These are phyloP conservation scores for Euplagia quadripunctaria DNA, from an alignment of 2,888 invertebrate genomes.

Conservation along the genomic window DNA sequence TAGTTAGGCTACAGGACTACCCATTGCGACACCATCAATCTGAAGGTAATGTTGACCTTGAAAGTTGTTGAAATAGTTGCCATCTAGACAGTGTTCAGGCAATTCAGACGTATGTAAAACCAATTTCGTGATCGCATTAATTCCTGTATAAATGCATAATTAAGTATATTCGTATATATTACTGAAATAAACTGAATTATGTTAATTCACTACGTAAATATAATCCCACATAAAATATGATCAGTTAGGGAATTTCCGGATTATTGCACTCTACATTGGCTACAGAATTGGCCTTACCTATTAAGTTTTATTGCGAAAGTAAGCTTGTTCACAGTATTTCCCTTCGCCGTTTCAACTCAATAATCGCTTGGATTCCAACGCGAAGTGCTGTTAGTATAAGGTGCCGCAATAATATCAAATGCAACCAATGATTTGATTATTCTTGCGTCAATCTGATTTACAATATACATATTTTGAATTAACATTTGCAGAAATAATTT, in stretches of 20 bases:
- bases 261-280: constrained; percentile 23
- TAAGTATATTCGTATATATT: no score
- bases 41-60: no score
- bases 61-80: no score
- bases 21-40: no score
- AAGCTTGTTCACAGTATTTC: constrained; percentile 17
- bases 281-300: constrained; percentile 23
- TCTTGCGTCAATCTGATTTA: background rate
- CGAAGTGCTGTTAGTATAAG: constrained; percentile 12
- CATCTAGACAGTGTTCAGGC: no score
- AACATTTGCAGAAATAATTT: background rate
- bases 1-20: no score
- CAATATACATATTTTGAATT: background rate
- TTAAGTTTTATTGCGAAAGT: constrained; percentile 26
- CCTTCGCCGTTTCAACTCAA: constrained; percentile 22
- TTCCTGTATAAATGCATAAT: no score
- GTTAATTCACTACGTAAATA: background rate
- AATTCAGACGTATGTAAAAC: no score
- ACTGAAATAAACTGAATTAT: no score
- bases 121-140: no score
- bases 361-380: constrained; percentile 20
- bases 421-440: constrained; percentile 1
- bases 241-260: background rate
- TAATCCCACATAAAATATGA: constrained; percentile 6
- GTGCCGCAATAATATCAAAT: constrained; percentile 3